Conservation (phyloP, 2,888 invertebrate species). For the Peribatodes rhomboidaria region DNA sequence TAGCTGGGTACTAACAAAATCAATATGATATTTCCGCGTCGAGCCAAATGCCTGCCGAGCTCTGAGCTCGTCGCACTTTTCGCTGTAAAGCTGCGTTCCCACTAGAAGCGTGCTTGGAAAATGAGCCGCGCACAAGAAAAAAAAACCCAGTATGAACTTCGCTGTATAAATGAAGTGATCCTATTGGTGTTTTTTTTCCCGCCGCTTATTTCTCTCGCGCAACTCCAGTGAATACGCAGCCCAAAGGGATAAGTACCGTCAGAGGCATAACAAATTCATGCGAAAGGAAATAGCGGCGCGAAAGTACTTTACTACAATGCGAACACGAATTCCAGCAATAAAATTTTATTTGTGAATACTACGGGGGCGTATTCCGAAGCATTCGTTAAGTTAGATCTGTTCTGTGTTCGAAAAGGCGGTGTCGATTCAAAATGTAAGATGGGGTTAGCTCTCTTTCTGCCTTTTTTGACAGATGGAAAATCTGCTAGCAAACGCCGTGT, state of each 20-base stretch:
- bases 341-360: conserved; percentile 52
- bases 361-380: conserved; percentile 41
- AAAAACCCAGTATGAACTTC: too few species aligned
- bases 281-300: conserved; percentile 44
- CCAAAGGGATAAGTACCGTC: conserved; percentile 35
- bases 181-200: too few species aligned
- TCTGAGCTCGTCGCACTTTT: conserved; percentile 9
- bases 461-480: not conserved
- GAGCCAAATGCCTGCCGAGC: not conserved
- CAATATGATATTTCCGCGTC: conserved; percentile 16
- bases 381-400: conserved; percentile 35
- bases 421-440: too few species aligned
- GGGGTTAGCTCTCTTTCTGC: not conserved
- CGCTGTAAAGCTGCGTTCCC: too few species aligned
- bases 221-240: too few species aligned
- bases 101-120: too few species aligned
- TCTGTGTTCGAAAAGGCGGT: conserved; percentile 25
- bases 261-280: conserved; percentile 46
- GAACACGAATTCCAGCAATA: conserved; percentile 52
- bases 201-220: too few species aligned
- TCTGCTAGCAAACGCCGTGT: too few species aligned
- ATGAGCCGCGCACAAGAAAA: too few species aligned
- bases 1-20: conserved; percentile 15
- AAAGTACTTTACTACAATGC: conserved; percentile 50
- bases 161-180: too few species aligned